Evolutionary conservation across 1,140 invertebrate genomes (phyloP).

Genomic region (Aphidius ervi): DNA sequence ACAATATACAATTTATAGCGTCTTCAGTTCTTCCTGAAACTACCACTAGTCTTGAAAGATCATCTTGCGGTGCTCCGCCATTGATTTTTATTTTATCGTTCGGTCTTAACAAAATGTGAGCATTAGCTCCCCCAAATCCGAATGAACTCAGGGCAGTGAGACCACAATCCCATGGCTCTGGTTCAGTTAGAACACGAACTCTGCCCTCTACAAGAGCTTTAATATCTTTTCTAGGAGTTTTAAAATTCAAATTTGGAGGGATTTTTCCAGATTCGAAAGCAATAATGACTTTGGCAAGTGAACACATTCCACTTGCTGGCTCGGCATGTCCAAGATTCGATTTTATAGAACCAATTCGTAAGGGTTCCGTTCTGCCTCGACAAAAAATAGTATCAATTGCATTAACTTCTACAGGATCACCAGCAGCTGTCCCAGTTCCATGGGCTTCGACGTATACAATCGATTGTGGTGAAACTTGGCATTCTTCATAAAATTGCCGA

Average conservation of each 20-base stretch:
- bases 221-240: constrained; percentile 64
- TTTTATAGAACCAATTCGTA: constrained; percentile 86
- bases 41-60: constrained; percentile 59
- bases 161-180: constrained; percentile 61
- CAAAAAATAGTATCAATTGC: constrained; percentile 83
- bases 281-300: constrained; percentile 72
- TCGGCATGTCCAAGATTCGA: constrained; percentile 93
- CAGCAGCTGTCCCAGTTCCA: constrained; percentile 77
- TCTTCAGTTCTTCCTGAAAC: constrained; percentile 69
- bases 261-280: constrained; percentile 66
- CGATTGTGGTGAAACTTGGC: constrained; percentile 64
- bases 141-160: constrained; percentile 59
- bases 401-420: constrained; percentile 84
- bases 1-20: constrained; percentile 65
- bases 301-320: constrained; percentile 81
- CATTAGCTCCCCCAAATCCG: constrained; percentile 63
- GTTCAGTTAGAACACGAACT: constrained; percentile 60
- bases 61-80: constrained; percentile 48
- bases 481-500: constrained; percentile 82
- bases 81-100: constrained; percentile 55
- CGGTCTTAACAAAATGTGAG: constrained; percentile 64
- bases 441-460: constrained; percentile 88
- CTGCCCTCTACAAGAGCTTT: constrained; percentile 62
- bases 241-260: constrained; percentile 71
- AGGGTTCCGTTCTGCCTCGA: constrained; percentile 60